Evolutionary conservation across 2,888 invertebrate species (phyloP), one percentile per base, ranked within the genome.

Genomic region (Drosophila nr. medialis): DNA sequence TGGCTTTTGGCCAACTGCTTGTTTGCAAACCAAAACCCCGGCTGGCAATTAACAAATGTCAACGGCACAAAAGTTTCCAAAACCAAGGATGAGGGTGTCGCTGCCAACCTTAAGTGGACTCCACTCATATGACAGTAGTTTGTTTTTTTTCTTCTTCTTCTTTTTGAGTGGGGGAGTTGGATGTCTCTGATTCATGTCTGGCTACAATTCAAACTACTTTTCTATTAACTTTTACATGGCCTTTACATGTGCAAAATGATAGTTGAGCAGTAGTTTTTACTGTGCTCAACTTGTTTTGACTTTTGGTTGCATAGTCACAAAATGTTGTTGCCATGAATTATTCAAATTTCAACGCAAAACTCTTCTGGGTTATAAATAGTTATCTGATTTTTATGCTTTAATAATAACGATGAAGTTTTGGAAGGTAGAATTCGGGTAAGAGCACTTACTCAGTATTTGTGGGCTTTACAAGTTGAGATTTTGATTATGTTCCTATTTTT

Each of bases 11-110:
- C 85, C 90, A 90, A 89, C 40, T 77, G 89, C 90, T 85, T 84
- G 84, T 84, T 89, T 83, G 72, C 64, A 56, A 63, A 60, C 65
- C 58, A 21, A 69, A 55, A 63, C 67, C 58, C 58, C 49, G 71
- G 56, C 58, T 70, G 90, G 79, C 81, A 88, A 86, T 85, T 89
- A 88, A 90, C 90, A 83, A 89, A 83, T 85, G 90, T 86, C 81
- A 83, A 74, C 72, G 65, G 49, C 61, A 48, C 40, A 71, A 61
- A 71, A 55, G 48, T 45, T 51, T n/a, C 30, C 45, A 65, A 49
- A 49, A 68, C 21, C 54, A 21, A 54, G 60, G 54, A 36, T 40
- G 56, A 42, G 56, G 56, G 56, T 42, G 21, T 13, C 56, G 29
- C 48, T 32, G 34, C 36, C 24, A 48, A 36, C 56, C 42, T 51